phyloP scores from a whole-genome alignment of 2,888 invertebrate species.

The Limenitis camilla region DNA sequence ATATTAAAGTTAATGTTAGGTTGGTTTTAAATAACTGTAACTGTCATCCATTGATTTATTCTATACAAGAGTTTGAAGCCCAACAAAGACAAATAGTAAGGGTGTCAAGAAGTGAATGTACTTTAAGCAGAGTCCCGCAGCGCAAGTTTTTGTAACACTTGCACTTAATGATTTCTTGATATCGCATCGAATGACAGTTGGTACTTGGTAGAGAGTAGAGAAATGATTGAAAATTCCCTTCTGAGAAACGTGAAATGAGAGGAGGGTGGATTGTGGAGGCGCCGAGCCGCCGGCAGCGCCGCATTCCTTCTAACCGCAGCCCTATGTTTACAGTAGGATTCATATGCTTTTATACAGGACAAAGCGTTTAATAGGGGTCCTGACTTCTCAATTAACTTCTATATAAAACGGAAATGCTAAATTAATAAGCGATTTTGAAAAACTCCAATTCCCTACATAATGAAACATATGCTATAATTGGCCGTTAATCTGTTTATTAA shows the following conservation, averaged over 20 bases:
- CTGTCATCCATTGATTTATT: no score
- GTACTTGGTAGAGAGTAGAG: constrained; percentile 34
- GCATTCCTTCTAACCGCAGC: constrained; percentile 65
- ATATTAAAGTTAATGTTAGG: no score
- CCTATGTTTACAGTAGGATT: constrained; percentile 47
- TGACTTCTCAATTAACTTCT: not conserved
- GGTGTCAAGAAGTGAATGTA: not conserved
- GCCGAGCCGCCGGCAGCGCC: constrained; percentile 39
- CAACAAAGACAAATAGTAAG: not conserved
- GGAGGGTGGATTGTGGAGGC: constrained; percentile 32
- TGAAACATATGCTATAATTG: no score
- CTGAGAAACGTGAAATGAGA: constrained; percentile 62
- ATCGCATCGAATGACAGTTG: constrained; percentile 51
- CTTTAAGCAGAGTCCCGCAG: not conserved
- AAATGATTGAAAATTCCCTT: constrained; percentile 64
- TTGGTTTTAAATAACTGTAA: no score
- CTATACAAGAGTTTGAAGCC: not conserved
- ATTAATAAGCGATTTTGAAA: no score
- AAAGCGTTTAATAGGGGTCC: not conserved
- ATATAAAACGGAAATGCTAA: no score
- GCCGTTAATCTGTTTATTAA: no score
- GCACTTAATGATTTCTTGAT: constrained; percentile 17
- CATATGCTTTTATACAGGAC: constrained; percentile 2
- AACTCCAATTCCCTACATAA: no score
- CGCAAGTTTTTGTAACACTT: constrained; percentile 4